These are phyloP conservation scores for Polypedilum vanderplanki DNA, from an alignment of 1,140 invertebrate genomes.

Conservation along the genomic window DNA sequence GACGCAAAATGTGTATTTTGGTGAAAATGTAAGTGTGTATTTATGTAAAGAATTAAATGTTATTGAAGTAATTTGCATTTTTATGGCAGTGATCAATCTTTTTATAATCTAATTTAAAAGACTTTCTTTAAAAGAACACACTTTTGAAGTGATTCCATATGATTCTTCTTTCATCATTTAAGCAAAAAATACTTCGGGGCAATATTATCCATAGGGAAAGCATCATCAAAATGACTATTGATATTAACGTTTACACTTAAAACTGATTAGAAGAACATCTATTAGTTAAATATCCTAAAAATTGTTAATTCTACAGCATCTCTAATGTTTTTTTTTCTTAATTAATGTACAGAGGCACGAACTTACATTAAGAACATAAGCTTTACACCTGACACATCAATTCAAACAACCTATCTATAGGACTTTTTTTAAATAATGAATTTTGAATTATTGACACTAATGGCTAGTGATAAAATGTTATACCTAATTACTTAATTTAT, in stretches of 20 bases:
- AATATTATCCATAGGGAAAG: neutral
- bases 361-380: neutral
- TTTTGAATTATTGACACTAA: too few species aligned
- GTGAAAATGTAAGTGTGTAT: neutral
- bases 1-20: neutral
- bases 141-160: neutral
- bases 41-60: neutral
- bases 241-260: neutral
- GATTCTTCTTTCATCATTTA: neutral
- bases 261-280: neutral
- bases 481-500: too few species aligned
- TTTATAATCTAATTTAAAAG: neutral
- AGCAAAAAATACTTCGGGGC: neutral
- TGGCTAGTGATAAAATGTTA: too few species aligned
- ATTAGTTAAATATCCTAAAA: neutral
- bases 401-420: neutral
- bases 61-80: neutral
- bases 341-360: neutral
- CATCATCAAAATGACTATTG: slow-evolving; percentile 5
- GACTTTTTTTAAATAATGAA: too few species aligned
- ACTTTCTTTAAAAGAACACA: too few species aligned
- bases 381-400: slow-evolving; percentile 10
- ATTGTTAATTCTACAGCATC: neutral
- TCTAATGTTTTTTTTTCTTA: neutral
- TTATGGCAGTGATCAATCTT: neutral